Conservation (phyloP, 1,140 invertebrate genomes). For the Drosophila parabipectinata region DNA sequence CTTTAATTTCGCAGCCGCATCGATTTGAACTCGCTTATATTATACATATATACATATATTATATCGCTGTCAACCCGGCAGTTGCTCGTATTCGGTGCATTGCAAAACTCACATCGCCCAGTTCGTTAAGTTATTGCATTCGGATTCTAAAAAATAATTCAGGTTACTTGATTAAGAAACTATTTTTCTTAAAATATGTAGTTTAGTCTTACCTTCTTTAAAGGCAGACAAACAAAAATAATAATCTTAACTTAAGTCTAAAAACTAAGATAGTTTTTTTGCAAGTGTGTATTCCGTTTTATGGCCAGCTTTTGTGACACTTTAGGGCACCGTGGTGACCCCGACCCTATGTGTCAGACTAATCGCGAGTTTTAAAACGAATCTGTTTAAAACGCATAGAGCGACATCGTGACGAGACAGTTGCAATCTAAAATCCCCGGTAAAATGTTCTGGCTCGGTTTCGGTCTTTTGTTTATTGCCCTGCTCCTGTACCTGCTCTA, state of each 20-base stretch:
- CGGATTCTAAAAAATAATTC: neutral
- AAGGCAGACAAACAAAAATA: too few relatives aligned
- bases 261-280: constrained; percentile 9
- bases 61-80: constrained; percentile 34
- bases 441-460: constrained; percentile 41
- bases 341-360: constrained; percentile 7
- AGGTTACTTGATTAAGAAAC: neutral
- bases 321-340: constrained; percentile 23
- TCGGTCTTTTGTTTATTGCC: constrained; percentile 15
- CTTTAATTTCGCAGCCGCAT: constrained; percentile 45
- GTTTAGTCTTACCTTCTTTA: too few relatives aligned
- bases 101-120: constrained; percentile 13
- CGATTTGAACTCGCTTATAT: constrained; percentile 47
- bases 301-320: constrained; percentile 26
- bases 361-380: constrained; percentile 1
- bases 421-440: constrained; percentile 21
- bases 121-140: constrained; percentile 12
- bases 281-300: constrained; percentile 4
- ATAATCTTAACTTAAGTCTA: too few relatives aligned
- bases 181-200: too few relatives aligned
- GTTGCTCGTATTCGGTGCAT: constrained; percentile 49
- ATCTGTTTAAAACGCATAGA: constrained; percentile 51
- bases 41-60: constrained; percentile 39
- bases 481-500: constrained; percentile 34
- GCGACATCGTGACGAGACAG: constrained; percentile 25